phyloP scores from a whole-genome alignment of 1,140 invertebrate genomes.

The Drosophila ficusphila region DNA sequence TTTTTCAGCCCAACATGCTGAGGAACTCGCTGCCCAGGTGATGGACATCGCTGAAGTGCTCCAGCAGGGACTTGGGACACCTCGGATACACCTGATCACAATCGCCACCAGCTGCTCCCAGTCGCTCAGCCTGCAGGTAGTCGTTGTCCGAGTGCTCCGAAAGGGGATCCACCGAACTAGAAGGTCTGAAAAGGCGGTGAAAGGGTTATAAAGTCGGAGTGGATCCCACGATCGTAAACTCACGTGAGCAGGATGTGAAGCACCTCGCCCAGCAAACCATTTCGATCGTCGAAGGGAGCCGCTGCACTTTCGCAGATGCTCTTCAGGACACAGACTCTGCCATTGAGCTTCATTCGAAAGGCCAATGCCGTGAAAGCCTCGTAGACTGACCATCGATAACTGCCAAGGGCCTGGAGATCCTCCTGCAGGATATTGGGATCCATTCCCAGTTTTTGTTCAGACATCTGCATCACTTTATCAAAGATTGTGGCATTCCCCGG shows the following conservation, averaged over 20 bases:
- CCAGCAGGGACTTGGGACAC: conserved; percentile 87
- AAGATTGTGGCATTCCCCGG: conserved; percentile 54
- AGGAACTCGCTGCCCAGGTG: conserved; percentile 68
- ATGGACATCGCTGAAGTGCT: conserved; percentile 66
- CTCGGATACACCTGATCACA: conserved; percentile 87
- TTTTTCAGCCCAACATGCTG: conserved; percentile 37
- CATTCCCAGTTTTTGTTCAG: conserved; percentile 43
- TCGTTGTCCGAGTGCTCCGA: conserved; percentile 88
- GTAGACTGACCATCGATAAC: conserved; percentile 70
- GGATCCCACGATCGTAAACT: conserved; percentile 65
- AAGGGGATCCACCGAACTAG: conserved; percentile 86
- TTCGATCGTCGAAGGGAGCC: conserved; percentile 87
- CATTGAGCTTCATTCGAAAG: conserved; percentile 87
- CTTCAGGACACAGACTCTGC: conserved; percentile 88
- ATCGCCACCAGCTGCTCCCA: conserved; percentile 85
- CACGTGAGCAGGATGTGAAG: conserved; percentile 89
- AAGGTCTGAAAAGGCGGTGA: conserved; percentile 85
- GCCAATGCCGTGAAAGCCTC: conserved; percentile 56
- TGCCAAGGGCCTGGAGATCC: conserved; percentile 8
- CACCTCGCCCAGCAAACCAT: conserved; percentile 88
- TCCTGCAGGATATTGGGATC: not conserved
- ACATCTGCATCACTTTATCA: conserved; percentile 35
- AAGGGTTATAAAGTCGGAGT: not conserved
- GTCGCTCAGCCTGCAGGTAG: conserved; percentile 88
- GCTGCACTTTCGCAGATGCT: conserved; percentile 90